These are phyloP conservation scores for Automeris io DNA, from an alignment of 2,888 invertebrate genomes.

Conservation along the genomic window DNA sequence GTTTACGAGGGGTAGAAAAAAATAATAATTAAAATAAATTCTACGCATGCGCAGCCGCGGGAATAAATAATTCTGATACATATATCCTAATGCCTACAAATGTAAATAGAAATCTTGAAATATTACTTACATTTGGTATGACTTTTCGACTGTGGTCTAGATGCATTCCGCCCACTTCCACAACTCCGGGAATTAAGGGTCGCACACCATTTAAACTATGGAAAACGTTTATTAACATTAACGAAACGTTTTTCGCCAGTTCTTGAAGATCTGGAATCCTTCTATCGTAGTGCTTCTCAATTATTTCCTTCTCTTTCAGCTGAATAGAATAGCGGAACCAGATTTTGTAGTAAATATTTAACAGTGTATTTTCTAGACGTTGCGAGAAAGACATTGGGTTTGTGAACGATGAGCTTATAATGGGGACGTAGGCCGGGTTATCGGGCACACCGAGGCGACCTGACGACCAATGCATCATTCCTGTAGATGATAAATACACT, in stretches of 20 bases:
- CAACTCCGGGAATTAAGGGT: conserved; percentile 73
- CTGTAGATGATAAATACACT: conserved; percentile 74
- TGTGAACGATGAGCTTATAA: conserved; percentile 63
- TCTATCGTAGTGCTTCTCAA: conserved; percentile 60
- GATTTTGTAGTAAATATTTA: conserved; percentile 37
- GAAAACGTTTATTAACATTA: conserved; percentile 79
- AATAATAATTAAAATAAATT: too few species aligned
- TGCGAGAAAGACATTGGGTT: conserved; percentile 70
- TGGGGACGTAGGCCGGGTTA: conserved; percentile 73
- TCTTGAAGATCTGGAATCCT: conserved; percentile 69
- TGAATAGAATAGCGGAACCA: conserved; percentile 52
- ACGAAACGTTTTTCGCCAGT: conserved; percentile 67
- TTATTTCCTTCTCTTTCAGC: conserved; percentile 46
- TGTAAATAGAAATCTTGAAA: conserved; percentile 4
- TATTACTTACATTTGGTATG: conserved; percentile 60
- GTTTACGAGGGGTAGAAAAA: too few species aligned
- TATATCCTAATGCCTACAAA: too few species aligned
- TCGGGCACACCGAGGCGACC: conserved; percentile 61
- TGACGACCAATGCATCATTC: conserved; percentile 75
- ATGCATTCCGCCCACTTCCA: conserved; percentile 81
- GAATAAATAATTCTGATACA: too few species aligned
- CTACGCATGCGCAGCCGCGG: too few species aligned
- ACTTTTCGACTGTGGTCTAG: conserved; percentile 49
- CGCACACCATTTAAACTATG: conserved; percentile 76
- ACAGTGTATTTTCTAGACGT: conserved; percentile 54